These are phyloP conservation scores for Baryphthengus martii DNA, from an alignment of 2,113 vertebrate genomes.

Conservation along the genomic window DNA sequence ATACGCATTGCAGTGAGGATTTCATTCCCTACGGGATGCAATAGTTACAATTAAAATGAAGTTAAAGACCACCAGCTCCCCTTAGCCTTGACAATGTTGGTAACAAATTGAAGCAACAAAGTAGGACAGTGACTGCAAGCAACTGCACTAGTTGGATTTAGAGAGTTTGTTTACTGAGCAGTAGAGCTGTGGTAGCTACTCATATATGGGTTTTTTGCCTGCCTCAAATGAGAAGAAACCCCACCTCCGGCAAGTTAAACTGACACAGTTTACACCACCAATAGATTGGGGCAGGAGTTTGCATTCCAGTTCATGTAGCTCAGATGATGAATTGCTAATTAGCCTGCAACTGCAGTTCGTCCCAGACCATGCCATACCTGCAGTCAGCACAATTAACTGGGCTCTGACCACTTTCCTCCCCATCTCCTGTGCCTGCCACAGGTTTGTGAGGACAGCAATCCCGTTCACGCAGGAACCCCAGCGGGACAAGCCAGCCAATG, in stretches of 20 bases:
- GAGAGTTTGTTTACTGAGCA: background rate
- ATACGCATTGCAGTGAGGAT: accelerated
- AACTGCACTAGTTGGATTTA: background rate
- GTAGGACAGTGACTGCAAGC: background rate
- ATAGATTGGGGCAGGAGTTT: background rate
- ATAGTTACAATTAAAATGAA: background rate
- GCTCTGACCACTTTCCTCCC: background rate
- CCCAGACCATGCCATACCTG: background rate
- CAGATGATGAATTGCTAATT: background rate
- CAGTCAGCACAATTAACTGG: background rate
- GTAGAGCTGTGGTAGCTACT: background rate
- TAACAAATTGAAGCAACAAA: background rate
- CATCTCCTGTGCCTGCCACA: background rate
- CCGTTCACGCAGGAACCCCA: conserved; percentile 98
- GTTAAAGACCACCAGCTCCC: background rate
- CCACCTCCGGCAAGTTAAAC: background rate
- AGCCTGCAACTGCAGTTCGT: background rate
- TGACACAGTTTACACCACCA: background rate
- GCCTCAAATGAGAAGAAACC: background rate
- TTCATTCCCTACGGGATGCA: background rate
- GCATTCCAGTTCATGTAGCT: background rate
- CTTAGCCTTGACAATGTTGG: background rate
- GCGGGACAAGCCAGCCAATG: conserved; percentile 95
- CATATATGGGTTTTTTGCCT: background rate
- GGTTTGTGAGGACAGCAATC: conserved; percentile 97